Evolutionary conservation across 2,888 invertebrate genomes (phyloP).

Genomic region (Ramazzottius varieornatus): DNA sequence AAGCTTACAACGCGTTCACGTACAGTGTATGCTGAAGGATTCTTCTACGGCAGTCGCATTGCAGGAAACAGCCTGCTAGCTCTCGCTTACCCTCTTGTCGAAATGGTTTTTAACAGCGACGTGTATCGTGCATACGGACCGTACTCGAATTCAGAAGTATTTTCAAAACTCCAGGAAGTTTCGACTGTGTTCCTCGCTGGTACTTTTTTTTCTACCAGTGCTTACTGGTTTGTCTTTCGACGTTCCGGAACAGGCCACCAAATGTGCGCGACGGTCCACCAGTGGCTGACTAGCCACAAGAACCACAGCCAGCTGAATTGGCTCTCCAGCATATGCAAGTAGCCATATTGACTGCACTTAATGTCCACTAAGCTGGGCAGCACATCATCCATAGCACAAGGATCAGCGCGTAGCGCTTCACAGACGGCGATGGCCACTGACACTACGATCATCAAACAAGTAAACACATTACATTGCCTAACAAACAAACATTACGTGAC

Average conservation of each 20-base stretch:
- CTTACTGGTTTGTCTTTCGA: slow-evolving; percentile 1
- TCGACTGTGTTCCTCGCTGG: no score
- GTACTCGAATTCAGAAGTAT: no score
- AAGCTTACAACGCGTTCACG: no score
- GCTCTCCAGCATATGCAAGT: neutral
- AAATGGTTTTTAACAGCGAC: no score
- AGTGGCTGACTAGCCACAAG: neutral
- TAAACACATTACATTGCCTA: neutral
- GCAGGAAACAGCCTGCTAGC: no score
- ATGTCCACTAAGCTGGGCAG: neutral
- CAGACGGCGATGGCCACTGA: neutral
- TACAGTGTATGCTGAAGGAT: no score
- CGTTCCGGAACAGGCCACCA: neutral
- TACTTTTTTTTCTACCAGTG: no score
- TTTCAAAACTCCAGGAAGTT: no score
- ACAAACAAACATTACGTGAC: neutral
- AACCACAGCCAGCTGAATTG: neutral
- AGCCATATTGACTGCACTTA: neutral
- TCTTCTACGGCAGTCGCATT: no score
- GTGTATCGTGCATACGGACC: no score
- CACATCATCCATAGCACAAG: neutral
- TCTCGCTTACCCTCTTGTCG: no score
- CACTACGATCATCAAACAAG: neutral
- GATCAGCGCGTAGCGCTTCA: neutral
- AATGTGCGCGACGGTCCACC: neutral